These are phyloP conservation scores for Brachyhypopomus gauderio DNA, from an alignment of 2,113 vertebrate genomes.

Conservation along the genomic window DNA sequence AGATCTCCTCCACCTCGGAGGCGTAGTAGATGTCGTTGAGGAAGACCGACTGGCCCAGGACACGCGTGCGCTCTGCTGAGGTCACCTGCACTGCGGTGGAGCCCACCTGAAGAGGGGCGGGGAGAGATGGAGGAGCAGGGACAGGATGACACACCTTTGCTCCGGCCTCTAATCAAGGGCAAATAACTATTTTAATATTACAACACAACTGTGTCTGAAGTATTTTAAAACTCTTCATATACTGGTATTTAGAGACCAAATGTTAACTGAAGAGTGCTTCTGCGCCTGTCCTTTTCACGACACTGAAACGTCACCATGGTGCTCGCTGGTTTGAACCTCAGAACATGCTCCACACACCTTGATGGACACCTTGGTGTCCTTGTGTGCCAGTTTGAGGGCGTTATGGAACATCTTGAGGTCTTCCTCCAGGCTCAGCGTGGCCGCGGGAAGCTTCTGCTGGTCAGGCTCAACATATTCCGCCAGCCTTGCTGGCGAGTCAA, in stretches of 20 bases:
- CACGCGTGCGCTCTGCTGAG: constrained; percentile 90
- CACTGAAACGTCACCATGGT: too few species aligned
- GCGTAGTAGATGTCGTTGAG: constrained; percentile 97
- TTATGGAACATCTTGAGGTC: constrained; percentile 98
- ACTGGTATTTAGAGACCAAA: too few species aligned
- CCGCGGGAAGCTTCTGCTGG: constrained; percentile 94
- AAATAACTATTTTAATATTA: too few species aligned
- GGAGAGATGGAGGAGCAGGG: not conserved
- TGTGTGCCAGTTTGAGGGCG: constrained; percentile 94
- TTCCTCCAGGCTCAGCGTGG: constrained; percentile 92
- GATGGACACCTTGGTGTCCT: constrained; percentile 97
- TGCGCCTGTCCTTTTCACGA: too few species aligned
- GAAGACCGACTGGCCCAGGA: constrained; percentile 93
- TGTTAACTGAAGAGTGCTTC: too few species aligned
- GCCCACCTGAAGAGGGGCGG: constrained; percentile 81
- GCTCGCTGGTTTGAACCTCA: constrained; percentile 65
- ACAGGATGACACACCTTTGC: not conserved
- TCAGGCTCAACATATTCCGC: constrained; percentile 93
- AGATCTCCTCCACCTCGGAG: constrained; percentile 97
- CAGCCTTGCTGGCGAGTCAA: constrained; percentile 89
- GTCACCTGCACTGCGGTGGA: constrained; percentile 96
- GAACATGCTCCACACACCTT: constrained; percentile 82
- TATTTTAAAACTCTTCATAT: too few species aligned
- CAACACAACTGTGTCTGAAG: too few species aligned
- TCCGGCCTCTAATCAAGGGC: constrained; percentile 74